Percentiles rank a stretch among this genome's conserved stretches.
Evolutionary conservation across 2,113 vertebrate species (phyloP).

Genomic region (Marcusenius ussheri): DNA sequence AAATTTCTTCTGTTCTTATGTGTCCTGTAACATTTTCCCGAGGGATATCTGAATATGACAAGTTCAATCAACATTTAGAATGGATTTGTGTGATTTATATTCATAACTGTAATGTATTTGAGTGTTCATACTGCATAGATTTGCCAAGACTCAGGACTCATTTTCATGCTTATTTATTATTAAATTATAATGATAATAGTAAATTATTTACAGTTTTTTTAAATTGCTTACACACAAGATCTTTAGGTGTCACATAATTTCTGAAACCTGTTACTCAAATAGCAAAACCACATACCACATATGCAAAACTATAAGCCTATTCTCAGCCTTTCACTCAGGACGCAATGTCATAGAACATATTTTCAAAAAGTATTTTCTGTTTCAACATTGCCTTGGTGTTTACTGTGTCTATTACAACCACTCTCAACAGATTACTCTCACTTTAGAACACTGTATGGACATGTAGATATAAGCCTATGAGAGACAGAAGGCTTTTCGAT

Average conservation of each 20-base stretch:
- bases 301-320: neutral
- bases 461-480: conserved; percentile 9
- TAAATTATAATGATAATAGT: too few species aligned
- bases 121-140: too few species aligned
- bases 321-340: neutral
- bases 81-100: too few species aligned
- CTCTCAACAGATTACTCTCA: neutral
- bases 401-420: neutral
- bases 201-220: neutral
- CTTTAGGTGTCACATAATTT: neutral
- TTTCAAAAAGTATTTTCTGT: neutral
- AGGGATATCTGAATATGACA: too few species aligned
- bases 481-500: conserved; percentile 14
- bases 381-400: conserved; percentile 18
- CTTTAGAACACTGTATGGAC: conserved; percentile 11
- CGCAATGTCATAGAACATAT: neutral
- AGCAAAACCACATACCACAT: neutral
- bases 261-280: neutral
- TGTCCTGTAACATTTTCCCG: too few species aligned
- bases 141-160: too few species aligned
- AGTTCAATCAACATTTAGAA: too few species aligned
- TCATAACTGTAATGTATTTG: too few species aligned
- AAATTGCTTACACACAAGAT: neutral
- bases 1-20: too few species aligned
- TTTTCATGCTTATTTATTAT: too few species aligned